These are phyloP conservation scores for Chelmon rostratus DNA, from an alignment of 2,797 vertebrate genomes.

Conservation along the genomic window DNA sequence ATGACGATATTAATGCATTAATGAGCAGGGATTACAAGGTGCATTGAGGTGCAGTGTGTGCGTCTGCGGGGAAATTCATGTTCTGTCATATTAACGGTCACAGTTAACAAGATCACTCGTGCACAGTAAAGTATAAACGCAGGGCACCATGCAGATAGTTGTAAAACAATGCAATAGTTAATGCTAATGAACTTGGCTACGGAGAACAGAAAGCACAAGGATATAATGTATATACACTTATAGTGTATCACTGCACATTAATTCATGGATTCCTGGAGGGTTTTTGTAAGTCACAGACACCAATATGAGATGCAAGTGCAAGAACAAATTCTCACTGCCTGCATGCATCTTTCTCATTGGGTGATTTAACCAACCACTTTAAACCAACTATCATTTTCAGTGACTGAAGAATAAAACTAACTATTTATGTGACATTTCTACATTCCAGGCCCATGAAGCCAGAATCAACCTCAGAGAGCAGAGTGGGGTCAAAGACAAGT, in stretches of 20 bases:
- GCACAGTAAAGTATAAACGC: constrained; percentile 24
- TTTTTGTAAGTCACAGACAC: neutral
- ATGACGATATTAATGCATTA: constrained; percentile 39
- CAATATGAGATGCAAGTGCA: neutral
- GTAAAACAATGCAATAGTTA: constrained; percentile 10
- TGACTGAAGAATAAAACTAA: neutral
- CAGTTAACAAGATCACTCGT: constrained; percentile 46
- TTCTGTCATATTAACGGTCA: constrained; percentile 36
- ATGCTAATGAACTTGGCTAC: constrained; percentile 11
- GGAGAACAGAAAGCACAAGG: constrained; percentile 3
- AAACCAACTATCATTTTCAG: no score
- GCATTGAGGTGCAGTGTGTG: constrained; percentile 29
- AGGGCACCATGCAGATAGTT: constrained; percentile 25
- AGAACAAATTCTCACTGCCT: no score
- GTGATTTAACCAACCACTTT: no score
- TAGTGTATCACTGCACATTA: neutral
- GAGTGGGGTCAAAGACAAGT: constrained; percentile 36
- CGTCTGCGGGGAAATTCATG: constrained; percentile 27
- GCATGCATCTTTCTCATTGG: no score
- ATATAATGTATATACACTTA: neutral
- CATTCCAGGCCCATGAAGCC: constrained; percentile 34
- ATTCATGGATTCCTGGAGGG: neutral
- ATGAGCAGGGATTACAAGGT: constrained; percentile 48
- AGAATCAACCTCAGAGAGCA: constrained; percentile 21
- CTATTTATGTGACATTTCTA: constrained; percentile 19